A percentile compares a stretch with the other conserved stretches of the same genome.
phyloP scores from a whole-genome alignment of 2,888 invertebrate genomes.

The Holacanthella duospinosa region DNA sequence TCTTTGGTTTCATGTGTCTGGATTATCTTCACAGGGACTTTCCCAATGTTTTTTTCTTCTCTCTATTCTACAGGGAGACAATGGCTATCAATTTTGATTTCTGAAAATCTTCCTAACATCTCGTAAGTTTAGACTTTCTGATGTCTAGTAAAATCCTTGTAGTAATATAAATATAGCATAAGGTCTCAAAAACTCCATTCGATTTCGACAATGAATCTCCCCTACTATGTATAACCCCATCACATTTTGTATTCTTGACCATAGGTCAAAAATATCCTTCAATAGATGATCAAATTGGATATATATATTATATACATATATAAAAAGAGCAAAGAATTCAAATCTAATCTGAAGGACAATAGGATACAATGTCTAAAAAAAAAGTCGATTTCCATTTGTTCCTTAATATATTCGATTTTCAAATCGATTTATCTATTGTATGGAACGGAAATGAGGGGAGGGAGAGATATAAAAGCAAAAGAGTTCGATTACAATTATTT shows the following conservation, averaged over 20 bases:
- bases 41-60: no score
- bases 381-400: background rate
- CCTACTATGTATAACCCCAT: no score
- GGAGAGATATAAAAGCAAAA: no score
- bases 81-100: constrained; percentile 10
- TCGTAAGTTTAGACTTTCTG: background rate
- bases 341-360: no score
- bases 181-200: no score
- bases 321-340: no score
- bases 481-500: no score
- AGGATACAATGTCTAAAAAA: background rate
- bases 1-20: no score
- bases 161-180: background rate
- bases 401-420: background rate
- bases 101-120: background rate
- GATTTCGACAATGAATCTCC: background rate
- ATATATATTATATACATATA: no score
- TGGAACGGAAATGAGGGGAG: no score
- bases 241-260: constrained; percentile 1
- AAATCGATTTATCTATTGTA: background rate
- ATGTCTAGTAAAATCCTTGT: background rate
- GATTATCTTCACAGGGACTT: no score
- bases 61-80: constrained; percentile 1
- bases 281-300: no score
- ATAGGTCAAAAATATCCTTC: background rate